Conservation (phyloP, 2,797 vertebrate genomes). For the Coregonus suidteri region DNA sequence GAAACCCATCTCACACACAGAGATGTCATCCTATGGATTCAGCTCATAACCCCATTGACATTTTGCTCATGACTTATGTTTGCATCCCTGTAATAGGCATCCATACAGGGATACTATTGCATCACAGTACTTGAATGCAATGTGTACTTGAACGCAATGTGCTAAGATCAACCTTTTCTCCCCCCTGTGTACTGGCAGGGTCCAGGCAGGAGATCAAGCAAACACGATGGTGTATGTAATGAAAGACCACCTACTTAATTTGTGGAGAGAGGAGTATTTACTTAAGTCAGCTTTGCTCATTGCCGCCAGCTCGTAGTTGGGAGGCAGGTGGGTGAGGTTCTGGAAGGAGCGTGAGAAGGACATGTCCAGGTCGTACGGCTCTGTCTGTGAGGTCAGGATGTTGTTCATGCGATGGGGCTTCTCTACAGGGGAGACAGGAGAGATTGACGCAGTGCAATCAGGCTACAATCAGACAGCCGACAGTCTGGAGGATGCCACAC, state of each 20-base stretch:
- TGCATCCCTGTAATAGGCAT: constrained; percentile 45
- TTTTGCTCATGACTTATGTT: constrained; percentile 10
- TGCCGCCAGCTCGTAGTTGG: constrained; percentile 89
- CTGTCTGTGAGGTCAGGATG: constrained; percentile 95
- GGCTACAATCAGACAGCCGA: constrained; percentile 29
- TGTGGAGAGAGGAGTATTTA: constrained; percentile 89
- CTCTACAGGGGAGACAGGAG: constrained; percentile 72
- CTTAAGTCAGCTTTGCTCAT: constrained; percentile 83
- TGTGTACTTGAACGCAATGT: constrained; percentile 24
- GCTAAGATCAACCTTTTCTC: constrained; percentile 32
- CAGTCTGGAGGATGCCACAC: neutral
- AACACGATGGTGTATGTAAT: constrained; percentile 9
- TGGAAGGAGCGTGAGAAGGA: constrained; percentile 97
- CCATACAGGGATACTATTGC: constrained; percentile 14
- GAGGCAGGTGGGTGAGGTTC: constrained; percentile 94
- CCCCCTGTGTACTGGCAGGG: neutral
- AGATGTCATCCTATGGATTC: neutral
- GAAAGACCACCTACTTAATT: constrained; percentile 83
- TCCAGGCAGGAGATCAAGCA: neutral
- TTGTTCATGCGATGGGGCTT: constrained; percentile 90
- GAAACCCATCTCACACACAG: neutral
- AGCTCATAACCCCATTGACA: constrained; percentile 2
- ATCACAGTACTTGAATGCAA: neutral
- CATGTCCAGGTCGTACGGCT: constrained; percentile 94
- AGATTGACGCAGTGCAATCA: constrained; percentile 43